phyloP scores from a whole-genome alignment of 1,140 invertebrate genomes.

The Sitophilus oryzae region DNA sequence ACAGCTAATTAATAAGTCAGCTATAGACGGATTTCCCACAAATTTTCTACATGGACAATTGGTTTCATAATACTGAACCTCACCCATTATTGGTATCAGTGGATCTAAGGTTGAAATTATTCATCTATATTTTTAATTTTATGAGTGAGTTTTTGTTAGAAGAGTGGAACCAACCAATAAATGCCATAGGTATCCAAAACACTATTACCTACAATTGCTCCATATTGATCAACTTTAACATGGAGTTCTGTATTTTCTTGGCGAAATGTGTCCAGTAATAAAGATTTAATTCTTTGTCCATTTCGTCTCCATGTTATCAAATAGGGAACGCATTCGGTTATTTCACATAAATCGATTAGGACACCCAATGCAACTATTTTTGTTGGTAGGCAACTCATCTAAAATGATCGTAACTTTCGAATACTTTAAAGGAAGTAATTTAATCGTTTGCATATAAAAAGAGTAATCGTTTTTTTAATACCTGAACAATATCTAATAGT shows the following conservation, averaged over 20 bases:
- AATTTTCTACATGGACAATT: constrained; percentile 9
- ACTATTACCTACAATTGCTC: constrained; percentile 26
- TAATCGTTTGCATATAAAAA: not conserved
- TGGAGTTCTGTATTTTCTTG: constrained; percentile 23
- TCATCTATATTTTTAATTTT: not conserved
- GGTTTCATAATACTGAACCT: constrained; percentile 8
- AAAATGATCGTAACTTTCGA: no score
- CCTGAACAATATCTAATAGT: constrained; percentile 23
- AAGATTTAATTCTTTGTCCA: constrained; percentile 18
- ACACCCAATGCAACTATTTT: constrained; percentile 25
- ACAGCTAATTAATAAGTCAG: constrained; percentile 32
- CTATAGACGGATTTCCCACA: constrained; percentile 22
- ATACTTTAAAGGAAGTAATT: no score
- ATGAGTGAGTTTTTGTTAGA: not conserved
- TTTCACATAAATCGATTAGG: constrained; percentile 28
- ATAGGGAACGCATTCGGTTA: constrained; percentile 23
- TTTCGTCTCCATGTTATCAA: constrained; percentile 28
- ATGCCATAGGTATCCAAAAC: no score
- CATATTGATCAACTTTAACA: constrained; percentile 17
- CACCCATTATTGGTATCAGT: constrained; percentile 10
- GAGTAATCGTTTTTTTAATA: constrained; percentile 1
- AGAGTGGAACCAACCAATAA: not conserved
- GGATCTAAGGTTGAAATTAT: not conserved
- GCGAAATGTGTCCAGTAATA: constrained; percentile 25
- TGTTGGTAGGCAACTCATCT: constrained; percentile 20